Percentiles rank a stretch among this genome's conserved stretches.
phyloP scores from a whole-genome alignment of 2,797 vertebrate species.

The Bovichtus variegatus region DNA sequence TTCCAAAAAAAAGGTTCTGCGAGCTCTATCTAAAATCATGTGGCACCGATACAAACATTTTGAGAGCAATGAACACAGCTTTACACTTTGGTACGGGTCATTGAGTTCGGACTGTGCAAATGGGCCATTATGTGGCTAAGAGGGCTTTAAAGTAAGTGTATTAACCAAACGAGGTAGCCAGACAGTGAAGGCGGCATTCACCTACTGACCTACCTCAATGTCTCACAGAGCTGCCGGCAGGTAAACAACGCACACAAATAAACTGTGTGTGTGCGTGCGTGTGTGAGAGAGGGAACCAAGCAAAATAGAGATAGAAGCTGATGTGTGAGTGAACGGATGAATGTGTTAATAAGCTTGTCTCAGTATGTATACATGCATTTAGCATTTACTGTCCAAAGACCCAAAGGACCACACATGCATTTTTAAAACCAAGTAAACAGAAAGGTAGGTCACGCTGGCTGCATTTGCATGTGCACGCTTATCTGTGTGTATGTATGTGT shows the following conservation, averaged over 20 bases:
- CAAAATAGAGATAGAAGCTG: background rate
- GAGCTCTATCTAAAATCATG: background rate
- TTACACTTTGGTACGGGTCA: slow-evolving; percentile 26
- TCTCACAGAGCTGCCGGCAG: slow-evolving; percentile 1
- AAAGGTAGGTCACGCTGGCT: slow-evolving; percentile 35
- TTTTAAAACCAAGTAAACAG: slow-evolving; percentile 53
- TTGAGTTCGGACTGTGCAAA: slow-evolving; percentile 29
- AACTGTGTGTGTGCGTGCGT: background rate
- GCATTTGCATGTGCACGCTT: slow-evolving; percentile 7
- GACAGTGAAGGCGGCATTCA: slow-evolving; percentile 20
- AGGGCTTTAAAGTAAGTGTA: slow-evolving; percentile 21
- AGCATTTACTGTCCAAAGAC: slow-evolving; percentile 51
- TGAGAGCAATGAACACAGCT: background rate
- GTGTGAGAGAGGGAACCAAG: background rate
- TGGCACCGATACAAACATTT: background rate
- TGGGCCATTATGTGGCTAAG: slow-evolving; percentile 18
- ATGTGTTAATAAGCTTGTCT: slow-evolving; percentile 57
- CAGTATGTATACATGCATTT: slow-evolving; percentile 55
- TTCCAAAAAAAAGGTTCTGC: background rate
- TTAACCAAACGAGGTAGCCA: slow-evolving; percentile 26
- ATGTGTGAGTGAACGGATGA: slow-evolving; percentile 28
- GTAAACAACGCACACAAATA: slow-evolving; percentile 17
- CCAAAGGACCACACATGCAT: slow-evolving; percentile 35
- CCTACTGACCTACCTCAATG: slow-evolving; percentile 46
- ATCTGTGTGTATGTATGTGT: slow-evolving; percentile 27